phyloP scores from a whole-genome alignment of 2,888 invertebrate genomes.

The Chymomyza procnemis region DNA sequence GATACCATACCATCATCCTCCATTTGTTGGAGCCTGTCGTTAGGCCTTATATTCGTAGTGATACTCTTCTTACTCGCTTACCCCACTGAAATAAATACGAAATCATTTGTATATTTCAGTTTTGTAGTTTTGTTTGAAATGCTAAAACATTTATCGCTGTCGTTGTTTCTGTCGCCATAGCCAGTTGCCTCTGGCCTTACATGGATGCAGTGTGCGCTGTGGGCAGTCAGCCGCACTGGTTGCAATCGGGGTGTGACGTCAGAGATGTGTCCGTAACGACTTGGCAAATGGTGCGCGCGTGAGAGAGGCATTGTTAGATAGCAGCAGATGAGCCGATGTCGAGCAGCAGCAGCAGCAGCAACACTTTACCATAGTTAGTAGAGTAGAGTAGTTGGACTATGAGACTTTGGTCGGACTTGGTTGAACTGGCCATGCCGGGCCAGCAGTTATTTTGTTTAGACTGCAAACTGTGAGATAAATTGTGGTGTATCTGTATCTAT shows the following conservation, averaged over 20 bases:
- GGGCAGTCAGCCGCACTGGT: constrained; percentile 19
- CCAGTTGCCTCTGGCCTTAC: not conserved
- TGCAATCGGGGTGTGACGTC: constrained; percentile 54
- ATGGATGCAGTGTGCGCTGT: not conserved
- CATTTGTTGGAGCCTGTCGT: not conserved
- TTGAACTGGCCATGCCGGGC: constrained; percentile 13
- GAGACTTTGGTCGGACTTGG: not conserved
- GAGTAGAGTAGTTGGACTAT: constrained; percentile 1
- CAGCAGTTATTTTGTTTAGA: constrained; percentile 71
- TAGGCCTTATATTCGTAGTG: constrained; percentile 4
- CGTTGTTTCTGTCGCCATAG: constrained; percentile 22
- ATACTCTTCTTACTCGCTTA: no score
- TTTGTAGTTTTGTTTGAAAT: constrained; percentile 71
- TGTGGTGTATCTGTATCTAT: constrained; percentile 63
- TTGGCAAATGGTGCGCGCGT: constrained; percentile 42
- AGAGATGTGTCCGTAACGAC: constrained; percentile 19
- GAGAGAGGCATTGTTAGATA: constrained; percentile 21
- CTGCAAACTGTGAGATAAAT: constrained; percentile 73
- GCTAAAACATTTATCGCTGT: constrained; percentile 71
- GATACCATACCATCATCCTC: no score
- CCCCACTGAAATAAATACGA: constrained; percentile 67
- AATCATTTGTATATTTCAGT: constrained; percentile 74
- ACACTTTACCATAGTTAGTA: constrained; percentile 36
- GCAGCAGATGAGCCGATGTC: constrained; percentile 64
- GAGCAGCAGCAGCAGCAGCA: constrained; percentile 54